These are phyloP conservation scores for Pelochelys cantorii DNA, from an alignment of 2,797 vertebrate species.

Conservation along the genomic window DNA sequence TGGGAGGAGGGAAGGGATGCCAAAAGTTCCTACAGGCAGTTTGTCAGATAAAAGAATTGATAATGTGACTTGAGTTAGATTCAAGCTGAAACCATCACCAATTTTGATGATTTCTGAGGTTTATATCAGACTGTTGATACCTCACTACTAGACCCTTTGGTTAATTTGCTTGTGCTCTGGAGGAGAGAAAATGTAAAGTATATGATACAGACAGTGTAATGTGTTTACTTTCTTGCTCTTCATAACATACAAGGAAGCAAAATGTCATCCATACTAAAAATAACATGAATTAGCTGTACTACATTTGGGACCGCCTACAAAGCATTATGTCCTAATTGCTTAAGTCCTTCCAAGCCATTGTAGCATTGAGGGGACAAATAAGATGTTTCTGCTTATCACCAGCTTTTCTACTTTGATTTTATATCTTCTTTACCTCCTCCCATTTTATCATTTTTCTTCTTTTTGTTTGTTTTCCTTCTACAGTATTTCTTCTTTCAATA, in stretches of 20 bases:
- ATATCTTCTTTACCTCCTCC: neutral
- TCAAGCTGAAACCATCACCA: neutral
- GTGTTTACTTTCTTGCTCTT: neutral
- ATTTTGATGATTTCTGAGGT: neutral
- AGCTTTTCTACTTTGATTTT: neutral
- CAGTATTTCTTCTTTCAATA: neutral
- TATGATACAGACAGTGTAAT: neutral
- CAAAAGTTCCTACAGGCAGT: neutral
- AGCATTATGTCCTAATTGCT: conserved; percentile 1
- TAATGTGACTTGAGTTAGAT: neutral
- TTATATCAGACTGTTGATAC: neutral
- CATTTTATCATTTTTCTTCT: neutral
- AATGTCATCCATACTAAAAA: conserved; percentile 1
- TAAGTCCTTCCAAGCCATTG: neutral
- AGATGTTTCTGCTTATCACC: neutral
- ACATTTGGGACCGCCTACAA: neutral
- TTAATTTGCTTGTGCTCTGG: conserved; percentile 2
- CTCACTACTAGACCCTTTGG: neutral
- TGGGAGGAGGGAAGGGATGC: neutral
- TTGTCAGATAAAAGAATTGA: neutral
- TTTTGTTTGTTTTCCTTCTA: neutral
- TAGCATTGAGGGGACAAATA: neutral
- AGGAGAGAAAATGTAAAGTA: neutral
- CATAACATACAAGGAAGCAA: neutral
- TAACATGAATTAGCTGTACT: neutral